Base-by-base conservation (phyloP, 1,140 invertebrate species). In the Drosophila littoralis region DNA sequence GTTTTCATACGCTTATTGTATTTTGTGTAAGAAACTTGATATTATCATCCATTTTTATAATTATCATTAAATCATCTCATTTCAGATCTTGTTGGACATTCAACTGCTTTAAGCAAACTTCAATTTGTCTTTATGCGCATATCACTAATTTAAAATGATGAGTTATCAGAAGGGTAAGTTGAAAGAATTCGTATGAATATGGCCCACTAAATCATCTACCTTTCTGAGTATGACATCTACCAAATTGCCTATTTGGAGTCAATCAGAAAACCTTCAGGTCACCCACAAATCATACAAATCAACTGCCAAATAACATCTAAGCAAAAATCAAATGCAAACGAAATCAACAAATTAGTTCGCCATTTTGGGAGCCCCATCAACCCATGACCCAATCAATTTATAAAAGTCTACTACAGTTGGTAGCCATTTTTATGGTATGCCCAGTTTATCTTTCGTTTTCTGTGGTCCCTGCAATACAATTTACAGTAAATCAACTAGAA, bases 121-220 rank as follows among this genome's bases (percentile, higher is more conserved):
- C 36, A 10, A 15, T 15, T 72, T 33, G n/a, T 33, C 33, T 86
- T 59, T 70, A 85, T 84, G 76, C 68, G 82, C 54, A 54, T 46
- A 59, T 33, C 6, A 64, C 51, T 73, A 72, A 81, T 78, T 73
- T 72, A 65, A 55, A 81, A 89, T 76, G 77, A 91, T 91, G 90
- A 91, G 90, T 84, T 91, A 91, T 80, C 90, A 91, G 69, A 91
- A 91, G 75, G 90, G 90, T 91, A 81, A 90, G 90, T 91, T 84
- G 73, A 17, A 12, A 17, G 8, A 12, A 38, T 36, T 28, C 5
- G 4, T 28, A 5, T 28, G 22, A 28, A 28, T 28, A 28, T 28
- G 22, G 22, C 22, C 33, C 33, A 52, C 35, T 43, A 46, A 66
- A 61, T 74, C 38, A 73, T 51, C 48, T 17, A 55, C 55, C 55